phyloP scores from a whole-genome alignment of 1,140 invertebrate species.

The Mesaphorura yosii region DNA sequence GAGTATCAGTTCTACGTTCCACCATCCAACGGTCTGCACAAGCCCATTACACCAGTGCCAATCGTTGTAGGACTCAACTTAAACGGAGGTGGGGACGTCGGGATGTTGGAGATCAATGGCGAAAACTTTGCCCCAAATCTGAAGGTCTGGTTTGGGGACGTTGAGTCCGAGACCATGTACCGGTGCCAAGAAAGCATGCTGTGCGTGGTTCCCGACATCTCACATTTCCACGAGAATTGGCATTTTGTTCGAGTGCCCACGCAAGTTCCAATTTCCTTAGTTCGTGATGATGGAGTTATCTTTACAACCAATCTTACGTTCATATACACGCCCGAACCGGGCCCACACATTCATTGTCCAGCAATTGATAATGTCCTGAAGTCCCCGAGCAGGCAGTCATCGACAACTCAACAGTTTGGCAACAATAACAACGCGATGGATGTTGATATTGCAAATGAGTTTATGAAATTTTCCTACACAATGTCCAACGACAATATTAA shows the following conservation, averaged over 20 bases:
- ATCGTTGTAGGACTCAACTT: conserved; percentile 47
- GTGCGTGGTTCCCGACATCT: conserved; percentile 52
- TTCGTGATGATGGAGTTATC: conserved; percentile 54
- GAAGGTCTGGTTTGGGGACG: conserved; percentile 56
- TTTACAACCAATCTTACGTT: conserved; percentile 54
- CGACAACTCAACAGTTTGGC: background rate
- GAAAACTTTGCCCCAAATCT: conserved; percentile 50
- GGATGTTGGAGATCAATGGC: conserved; percentile 51
- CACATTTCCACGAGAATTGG: conserved; percentile 47
- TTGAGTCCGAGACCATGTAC: conserved; percentile 54
- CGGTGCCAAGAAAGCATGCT: conserved; percentile 49
- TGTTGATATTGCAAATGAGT: too few relatives aligned
- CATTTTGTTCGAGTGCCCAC: conserved; percentile 48
- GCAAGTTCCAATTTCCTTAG: conserved; percentile 52
- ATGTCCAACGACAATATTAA: too few relatives aligned
- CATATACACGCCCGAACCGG: conserved; percentile 30
- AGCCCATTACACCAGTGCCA: conserved; percentile 54
- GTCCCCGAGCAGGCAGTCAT: conserved; percentile 3
- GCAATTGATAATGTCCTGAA: conserved; percentile 23
- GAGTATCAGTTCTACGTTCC: conserved; percentile 59
- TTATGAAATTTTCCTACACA: too few relatives aligned
- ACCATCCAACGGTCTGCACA: conserved; percentile 34
- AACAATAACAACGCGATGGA: background rate
- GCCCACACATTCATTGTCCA: conserved; percentile 16
- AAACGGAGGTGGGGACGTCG: conserved; percentile 53